Evolutionary conservation across 2,888 invertebrate species (phyloP).

Genomic region (Zootermopsis nevadensis): DNA sequence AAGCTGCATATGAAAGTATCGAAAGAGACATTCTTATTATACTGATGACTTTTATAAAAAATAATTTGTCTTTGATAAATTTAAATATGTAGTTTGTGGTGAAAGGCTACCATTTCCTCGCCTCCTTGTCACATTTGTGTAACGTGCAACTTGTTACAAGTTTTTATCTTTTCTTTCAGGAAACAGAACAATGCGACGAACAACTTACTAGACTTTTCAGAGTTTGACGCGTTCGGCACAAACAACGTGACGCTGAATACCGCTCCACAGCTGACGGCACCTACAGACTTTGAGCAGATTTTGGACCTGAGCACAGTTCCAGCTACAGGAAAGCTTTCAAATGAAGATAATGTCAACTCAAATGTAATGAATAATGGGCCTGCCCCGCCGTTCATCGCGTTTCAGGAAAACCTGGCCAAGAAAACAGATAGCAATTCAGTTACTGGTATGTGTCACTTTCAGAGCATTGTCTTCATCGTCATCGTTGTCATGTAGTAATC

Average conservation of each 20-base stretch:
- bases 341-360: constrained; percentile 53
- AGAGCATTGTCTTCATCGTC: too few species aligned
- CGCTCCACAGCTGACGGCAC: constrained; percentile 45
- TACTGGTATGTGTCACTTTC: constrained; percentile 47
- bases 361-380: constrained; percentile 52
- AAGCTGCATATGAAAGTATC: too few species aligned
- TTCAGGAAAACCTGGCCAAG: constrained; percentile 56
- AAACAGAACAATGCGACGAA: constrained; percentile 67
- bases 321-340: constrained; percentile 50
- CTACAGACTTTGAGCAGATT: constrained; percentile 50
- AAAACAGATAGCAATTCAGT: constrained; percentile 54
- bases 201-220: constrained; percentile 66
- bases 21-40: too few species aligned
- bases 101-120: too few species aligned
- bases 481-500: too few species aligned
- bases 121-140: too few species aligned
- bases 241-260: constrained; percentile 46
- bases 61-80: too few species aligned
- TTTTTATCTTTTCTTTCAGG: constrained; percentile 58
- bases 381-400: constrained; percentile 54
- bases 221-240: constrained; percentile 59
- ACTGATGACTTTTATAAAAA: too few species aligned
- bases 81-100: too few species aligned
- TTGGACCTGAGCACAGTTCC: constrained; percentile 38
- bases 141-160: neutral